Conservation (phyloP, 2,113 vertebrate species). For the Chlamydotis undulata region DNA sequence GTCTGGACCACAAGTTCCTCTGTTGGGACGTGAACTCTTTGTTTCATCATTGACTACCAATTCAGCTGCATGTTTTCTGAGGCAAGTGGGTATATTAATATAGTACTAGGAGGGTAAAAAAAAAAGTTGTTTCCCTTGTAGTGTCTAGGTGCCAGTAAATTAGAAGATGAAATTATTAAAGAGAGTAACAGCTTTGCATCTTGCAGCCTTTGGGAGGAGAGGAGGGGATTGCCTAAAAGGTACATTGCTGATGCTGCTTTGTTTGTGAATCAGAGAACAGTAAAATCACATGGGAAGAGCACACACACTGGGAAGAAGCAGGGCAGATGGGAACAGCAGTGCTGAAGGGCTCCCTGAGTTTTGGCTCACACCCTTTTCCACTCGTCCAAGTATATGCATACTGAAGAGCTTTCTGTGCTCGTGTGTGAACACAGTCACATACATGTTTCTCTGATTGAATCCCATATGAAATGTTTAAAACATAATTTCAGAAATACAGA, state of each 20-base stretch:
- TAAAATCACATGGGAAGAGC: not conserved
- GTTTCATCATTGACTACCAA: not conserved
- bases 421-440: not conserved
- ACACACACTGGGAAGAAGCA: not conserved
- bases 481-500: not conserved
- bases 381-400: rapidly evolving
- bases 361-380: not conserved
- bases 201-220: not conserved
- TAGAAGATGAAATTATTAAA: not conserved
- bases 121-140: not conserved
- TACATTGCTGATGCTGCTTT: not conserved
- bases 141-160: not conserved
- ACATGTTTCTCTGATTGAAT: not conserved
- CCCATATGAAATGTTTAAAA: not conserved
- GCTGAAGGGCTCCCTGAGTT: not conserved
- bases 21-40: not conserved
- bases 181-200: not conserved
- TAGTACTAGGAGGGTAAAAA: rapidly evolving
- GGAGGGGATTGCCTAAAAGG: not conserved
- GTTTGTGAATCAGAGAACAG: not conserved
- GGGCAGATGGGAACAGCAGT: not conserved
- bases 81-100: rapidly evolving
- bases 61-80: not conserved
- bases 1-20: not conserved
- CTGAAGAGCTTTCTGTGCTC: not conserved